Evolutionary conservation across 2,888 invertebrate species (phyloP).

Genomic region (Tetheella fluctuosa): DNA sequence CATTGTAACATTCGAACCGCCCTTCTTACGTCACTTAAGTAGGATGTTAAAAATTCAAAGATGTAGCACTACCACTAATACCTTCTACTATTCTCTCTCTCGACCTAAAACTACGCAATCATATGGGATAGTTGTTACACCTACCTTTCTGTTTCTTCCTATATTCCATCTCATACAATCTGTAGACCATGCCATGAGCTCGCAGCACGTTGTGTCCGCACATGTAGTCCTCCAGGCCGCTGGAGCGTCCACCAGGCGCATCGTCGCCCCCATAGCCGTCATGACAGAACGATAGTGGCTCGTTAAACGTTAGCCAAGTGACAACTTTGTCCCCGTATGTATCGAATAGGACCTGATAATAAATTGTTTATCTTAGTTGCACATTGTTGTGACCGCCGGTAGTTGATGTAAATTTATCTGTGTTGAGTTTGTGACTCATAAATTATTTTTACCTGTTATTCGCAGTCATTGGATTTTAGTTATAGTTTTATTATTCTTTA

Average conservation of each 20-base stretch:
- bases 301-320: conserved; percentile 87
- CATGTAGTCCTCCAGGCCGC: conserved; percentile 85
- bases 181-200: conserved; percentile 87
- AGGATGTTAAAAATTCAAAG: too few relatives aligned
- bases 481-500: too few relatives aligned
- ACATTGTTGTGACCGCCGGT: background rate
- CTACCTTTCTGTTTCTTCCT: conserved; percentile 30
- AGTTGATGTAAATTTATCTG: background rate
- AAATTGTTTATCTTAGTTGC: background rate
- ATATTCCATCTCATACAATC: conserved; percentile 81
- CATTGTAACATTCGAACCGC: too few relatives aligned
- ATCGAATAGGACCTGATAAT: conserved; percentile 69
- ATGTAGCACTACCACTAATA: too few relatives aligned
- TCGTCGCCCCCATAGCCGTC: conserved; percentile 76
- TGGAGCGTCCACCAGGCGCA: conserved; percentile 77
- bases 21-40: too few relatives aligned
- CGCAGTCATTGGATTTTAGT: too few relatives aligned
- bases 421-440: too few relatives aligned
- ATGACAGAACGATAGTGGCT: conserved; percentile 79
- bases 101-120: conserved; percentile 13
- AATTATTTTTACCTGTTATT: too few relatives aligned
- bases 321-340: conserved; percentile 77
- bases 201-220: conserved; percentile 86
- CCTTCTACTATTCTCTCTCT: too few relatives aligned
- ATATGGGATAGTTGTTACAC: background rate